Base-by-base conservation (phyloP, 2,797 vertebrate species). In the Salmo trutta region DNA sequence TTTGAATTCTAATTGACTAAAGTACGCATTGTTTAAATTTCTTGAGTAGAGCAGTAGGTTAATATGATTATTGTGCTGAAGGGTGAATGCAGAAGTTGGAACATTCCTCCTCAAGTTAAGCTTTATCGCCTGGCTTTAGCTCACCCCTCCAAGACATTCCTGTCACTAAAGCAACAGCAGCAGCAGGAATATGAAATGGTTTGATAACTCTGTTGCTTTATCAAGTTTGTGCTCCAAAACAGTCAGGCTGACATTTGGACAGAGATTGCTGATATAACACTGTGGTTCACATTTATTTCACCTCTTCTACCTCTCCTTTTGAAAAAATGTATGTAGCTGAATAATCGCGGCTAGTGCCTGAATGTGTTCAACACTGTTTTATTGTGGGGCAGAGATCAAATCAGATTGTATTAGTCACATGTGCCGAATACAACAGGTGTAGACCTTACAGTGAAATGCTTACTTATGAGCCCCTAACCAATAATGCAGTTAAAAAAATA, bases 171-270 rank as follows among this genome's bases (percentile, higher is more conserved):
- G 91, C 91, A 88, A 7, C 36, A 36, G 86, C 19, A 77, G 66
- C 7, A 1, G 84, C 90, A 70, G 89, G 85, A 87, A 86, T 75
- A 86, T 80, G 81, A 87, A 88, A 87, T 78, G 54, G 82, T 81
- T 83, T 92, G 90, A 92, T 92, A 92, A 90, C 87, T 81, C 72
- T 77, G 76, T 86, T 85, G 82, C 84, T 86, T 91, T 92, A 90
- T 90, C 86, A 59, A 70, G 67, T 36, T n/a, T 36, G 77, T 65
- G 73, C 54, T 17, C 15, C 78, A 78, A 74, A 62, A 74, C 7
- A 53, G 52, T 4, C 52, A 12, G 52, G 15, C 52, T 53, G 52
- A 53, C 52, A 53, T 53, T 53, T 53, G 62, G 62, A 65, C 19
- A 19, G 2, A 24, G 10, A 54, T 17, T 54, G 17, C 17, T 36